Conservation (phyloP, 2,113 vertebrate genomes). For the Mustelus asterias region DNA sequence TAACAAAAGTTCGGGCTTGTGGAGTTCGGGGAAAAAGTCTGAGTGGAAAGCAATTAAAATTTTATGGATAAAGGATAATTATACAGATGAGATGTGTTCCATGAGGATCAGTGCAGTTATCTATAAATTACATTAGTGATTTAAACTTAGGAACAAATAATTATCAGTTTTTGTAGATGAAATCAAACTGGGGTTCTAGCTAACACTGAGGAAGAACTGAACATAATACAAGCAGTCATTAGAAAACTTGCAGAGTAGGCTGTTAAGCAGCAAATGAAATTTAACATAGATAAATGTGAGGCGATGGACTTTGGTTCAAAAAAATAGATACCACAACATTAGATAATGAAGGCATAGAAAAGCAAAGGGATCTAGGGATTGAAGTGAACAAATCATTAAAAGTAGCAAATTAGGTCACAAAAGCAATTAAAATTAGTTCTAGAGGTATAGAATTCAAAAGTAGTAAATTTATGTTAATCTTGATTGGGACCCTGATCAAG, state of each 20-base stretch:
- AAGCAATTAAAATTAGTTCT: not conserved
- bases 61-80: not conserved
- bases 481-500: not conserved
- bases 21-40: not conserved
- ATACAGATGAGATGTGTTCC: not conserved
- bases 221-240: not conserved
- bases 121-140: not conserved
- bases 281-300: not conserved
- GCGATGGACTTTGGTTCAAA: not conserved
- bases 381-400: not conserved
- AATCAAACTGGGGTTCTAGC: not conserved
- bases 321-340: not conserved
- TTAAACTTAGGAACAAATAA: not conserved
- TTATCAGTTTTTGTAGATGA: not conserved
- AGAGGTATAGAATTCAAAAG: not conserved
- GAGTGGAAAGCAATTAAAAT: not conserved
- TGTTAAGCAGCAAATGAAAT: not conserved
- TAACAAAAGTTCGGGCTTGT: not conserved
- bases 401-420: not conserved
- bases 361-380: not conserved
- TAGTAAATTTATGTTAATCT: not conserved
- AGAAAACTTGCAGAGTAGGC: not conserved
- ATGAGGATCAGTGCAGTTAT: not conserved
- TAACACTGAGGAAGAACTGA: not conserved
- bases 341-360: not conserved